Evolutionary conservation across 2,113 vertebrate species (phyloP).

Genomic region (Oceanodroma tethys): DNA sequence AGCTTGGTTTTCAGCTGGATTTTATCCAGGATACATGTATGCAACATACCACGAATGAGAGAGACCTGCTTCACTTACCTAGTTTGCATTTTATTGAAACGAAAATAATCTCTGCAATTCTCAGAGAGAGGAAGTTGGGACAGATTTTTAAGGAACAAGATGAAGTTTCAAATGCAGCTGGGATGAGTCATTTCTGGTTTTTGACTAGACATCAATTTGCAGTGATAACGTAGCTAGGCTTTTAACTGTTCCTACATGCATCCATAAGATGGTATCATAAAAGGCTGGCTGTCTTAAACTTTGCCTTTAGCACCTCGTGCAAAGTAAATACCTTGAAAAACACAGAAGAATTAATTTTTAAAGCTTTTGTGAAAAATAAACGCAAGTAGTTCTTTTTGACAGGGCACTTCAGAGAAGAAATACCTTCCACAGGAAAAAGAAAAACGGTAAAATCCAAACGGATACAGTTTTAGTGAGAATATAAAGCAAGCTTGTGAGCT

Average conservation of each 20-base stretch:
- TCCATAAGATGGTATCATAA: neutral
- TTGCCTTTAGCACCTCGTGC: neutral
- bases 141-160: constrained; percentile 1
- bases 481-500: neutral
- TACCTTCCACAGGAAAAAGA: neutral
- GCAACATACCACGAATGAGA: rapidly evolving
- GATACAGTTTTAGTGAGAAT: neutral
- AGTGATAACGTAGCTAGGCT: neutral
- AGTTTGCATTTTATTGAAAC: neutral
- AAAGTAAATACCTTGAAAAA: neutral
- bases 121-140: neutral
- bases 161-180: neutral
- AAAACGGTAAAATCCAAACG: neutral
- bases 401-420: neutral
- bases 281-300: neutral
- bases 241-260: neutral
- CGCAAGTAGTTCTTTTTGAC: neutral
- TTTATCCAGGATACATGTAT: neutral
- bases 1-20: neutral
- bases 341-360: neutral
- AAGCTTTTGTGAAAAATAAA: neutral
- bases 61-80: neutral
- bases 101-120: neutral
- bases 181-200: neutral
- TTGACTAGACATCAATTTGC: neutral